Conservation (phyloP, 2,113 vertebrate species). For the Protomyctophum bolini region DNA sequence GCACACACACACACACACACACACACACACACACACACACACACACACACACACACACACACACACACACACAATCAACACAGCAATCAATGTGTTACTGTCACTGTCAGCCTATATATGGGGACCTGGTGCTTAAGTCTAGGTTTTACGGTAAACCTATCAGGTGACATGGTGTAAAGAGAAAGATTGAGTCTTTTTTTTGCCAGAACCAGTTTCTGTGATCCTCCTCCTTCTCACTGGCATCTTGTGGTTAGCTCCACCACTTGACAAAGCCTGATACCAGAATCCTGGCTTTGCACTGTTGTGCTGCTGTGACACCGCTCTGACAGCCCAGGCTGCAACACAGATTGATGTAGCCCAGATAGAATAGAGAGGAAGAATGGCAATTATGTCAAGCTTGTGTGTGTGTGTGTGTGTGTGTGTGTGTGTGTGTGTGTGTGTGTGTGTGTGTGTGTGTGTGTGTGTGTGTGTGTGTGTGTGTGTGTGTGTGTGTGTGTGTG, state of each 20-base stretch:
- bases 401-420: conserved; percentile 69
- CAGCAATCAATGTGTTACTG: conserved; percentile 55
- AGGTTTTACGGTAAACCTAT: conserved; percentile 65
- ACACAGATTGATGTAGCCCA: conserved; percentile 81
- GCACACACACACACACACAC: no score
- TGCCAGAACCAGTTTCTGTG: conserved; percentile 57
- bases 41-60: no score
- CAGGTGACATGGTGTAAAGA: conserved; percentile 62
- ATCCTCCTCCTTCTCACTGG: conserved; percentile 63
- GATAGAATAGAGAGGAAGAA: conserved; percentile 81
- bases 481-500: no score
- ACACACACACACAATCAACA: no score
- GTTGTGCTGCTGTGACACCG: conserved; percentile 58
- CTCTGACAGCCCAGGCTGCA: conserved; percentile 75
- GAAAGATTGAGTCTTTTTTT: conserved; percentile 53
- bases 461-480: no score
- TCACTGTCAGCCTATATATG: conserved; percentile 59
- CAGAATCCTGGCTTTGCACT: conserved; percentile 60
- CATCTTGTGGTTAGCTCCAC: conserved; percentile 62
- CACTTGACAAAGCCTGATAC: conserved; percentile 60
- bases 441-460: no score
- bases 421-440: conserved; percentile 47
- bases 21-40: no score
- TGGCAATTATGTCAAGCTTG: conserved; percentile 82
- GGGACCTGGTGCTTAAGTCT: conserved; percentile 58